phyloP scores from a whole-genome alignment of 2,113 vertebrate genomes.

The Peromyscus californicus region DNA sequence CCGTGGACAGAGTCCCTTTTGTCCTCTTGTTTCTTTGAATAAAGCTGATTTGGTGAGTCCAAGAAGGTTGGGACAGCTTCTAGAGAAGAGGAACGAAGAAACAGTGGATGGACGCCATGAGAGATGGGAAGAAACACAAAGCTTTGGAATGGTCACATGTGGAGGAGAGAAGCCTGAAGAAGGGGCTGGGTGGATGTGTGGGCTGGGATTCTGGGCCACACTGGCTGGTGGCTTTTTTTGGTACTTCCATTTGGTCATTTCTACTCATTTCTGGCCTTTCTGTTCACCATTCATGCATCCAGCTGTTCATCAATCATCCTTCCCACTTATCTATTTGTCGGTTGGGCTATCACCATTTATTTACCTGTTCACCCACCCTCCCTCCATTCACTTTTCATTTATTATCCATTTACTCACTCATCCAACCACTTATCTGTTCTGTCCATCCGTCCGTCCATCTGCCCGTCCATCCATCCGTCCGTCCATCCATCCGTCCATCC shows the following conservation, averaged over 20 bases:
- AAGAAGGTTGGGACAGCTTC: background rate
- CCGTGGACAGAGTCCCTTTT: slow-evolving; percentile 26
- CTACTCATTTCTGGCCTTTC: background rate
- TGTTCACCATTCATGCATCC: background rate
- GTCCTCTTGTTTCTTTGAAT: slow-evolving; percentile 13
- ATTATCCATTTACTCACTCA: background rate
- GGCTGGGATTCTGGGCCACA: background rate
- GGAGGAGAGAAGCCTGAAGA: background rate
- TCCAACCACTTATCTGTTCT: background rate
- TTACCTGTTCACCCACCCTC: too few relatives aligned
- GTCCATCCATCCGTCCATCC: background rate
- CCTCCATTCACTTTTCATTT: too few relatives aligned
- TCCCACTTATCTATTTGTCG: background rate
- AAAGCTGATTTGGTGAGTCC: slow-evolving; percentile 16
- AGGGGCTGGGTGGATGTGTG: too few relatives aligned
- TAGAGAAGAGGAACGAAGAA: background rate
- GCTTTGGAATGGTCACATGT: background rate
- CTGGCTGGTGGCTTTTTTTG: background rate
- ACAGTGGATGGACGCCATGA: background rate
- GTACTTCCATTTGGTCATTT: background rate
- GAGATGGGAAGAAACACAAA: background rate
- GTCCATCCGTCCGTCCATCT: background rate
- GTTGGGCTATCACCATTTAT: background rate
- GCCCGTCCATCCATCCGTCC: rapidly evolving
- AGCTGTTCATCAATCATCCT: background rate